Evolutionary conservation across 2,797 vertebrate species (phyloP), one percentile per base, ranked within the genome.

Genomic region (Synaphobranchus kaupii): DNA sequence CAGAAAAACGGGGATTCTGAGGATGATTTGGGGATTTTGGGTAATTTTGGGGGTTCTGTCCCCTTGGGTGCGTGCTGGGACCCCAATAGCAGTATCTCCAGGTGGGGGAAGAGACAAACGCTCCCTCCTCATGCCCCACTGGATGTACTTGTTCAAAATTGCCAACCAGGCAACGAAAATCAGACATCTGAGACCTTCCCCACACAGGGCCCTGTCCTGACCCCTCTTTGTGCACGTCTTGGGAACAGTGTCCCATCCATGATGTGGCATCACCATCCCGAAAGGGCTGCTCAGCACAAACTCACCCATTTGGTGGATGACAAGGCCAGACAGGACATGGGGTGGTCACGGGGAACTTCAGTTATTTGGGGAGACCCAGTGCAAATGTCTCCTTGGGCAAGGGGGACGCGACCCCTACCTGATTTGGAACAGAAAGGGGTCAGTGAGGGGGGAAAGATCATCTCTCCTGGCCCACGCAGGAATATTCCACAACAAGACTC

Each of bases 1-100:
- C 76, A 84, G 2, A 91, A 90, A 7, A 12, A 60, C 9, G 31
- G 56, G 85, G 86, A 88, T 48, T 88, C 86, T 34, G 73, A 50
- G 39, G 83, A 85, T 20, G 83, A 89, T 81, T 85, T 86, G 85
- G 78, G 31, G 31, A 86, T 47, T 66, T 85, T 84, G 12, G 47
- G 31, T 48, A 20, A 60, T n/a, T 52, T 87, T n/a, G 44, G 10
- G n/a, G 60, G n/a, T 28, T 54, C 86, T 48, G 82, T 28, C 63
- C 54, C 86, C 50, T 89, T 28, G 4, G 82, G 17, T 25, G 22
- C 85, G 88, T 80, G 31, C 50, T 58, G 22, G 20, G 87, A 89
- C 15, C 63, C 66, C 66, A 8, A 83, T 2, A 20, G 22, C n/a
- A 47, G n/a, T 85, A 58, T 71, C n/a, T 39, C 13, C 85, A 85